A percentile compares a stretch with the other conserved stretches of the same genome.
phyloP scores from a whole-genome alignment of 2,113 vertebrate genomes.

The Leiothrix lutea region DNA sequence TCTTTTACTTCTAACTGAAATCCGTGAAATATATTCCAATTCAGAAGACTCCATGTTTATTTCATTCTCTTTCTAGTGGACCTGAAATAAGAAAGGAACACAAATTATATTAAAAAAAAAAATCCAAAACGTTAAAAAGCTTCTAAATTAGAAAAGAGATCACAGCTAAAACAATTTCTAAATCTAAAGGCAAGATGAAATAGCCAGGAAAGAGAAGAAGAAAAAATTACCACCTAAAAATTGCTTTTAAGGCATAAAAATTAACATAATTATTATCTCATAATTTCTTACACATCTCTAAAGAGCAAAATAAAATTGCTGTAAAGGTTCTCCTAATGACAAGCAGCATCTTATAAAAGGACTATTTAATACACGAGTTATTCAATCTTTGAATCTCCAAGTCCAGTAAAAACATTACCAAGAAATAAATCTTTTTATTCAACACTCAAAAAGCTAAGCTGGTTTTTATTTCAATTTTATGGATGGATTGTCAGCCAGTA shows the following conservation, averaged over 20 bases:
- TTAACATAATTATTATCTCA: not conserved
- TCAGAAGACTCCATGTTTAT: constrained; percentile 19
- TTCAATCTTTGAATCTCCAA: not conserved
- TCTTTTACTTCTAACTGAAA: constrained; percentile 20
- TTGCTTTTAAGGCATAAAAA: not conserved
- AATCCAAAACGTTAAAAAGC: not conserved
- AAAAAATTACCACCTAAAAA: not conserved
- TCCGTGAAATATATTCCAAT: constrained; percentile 9
- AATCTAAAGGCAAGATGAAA: not conserved
- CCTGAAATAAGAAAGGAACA: constrained; percentile 28
- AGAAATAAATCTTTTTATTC: not conserved
- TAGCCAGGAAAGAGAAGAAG: not conserved
- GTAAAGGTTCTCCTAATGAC: not conserved
- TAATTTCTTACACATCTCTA: not conserved
- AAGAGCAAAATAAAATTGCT: not conserved
- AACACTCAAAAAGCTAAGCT: not conserved
- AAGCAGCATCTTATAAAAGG: not conserved
- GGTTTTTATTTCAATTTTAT: not conserved
- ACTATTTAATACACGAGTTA: not conserved
- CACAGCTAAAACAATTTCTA: not conserved
- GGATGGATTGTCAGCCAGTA: not conserved
- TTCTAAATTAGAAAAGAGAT: not conserved
- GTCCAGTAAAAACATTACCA: not conserved
- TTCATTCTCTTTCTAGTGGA: constrained; percentile 25
- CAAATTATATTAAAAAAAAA: not conserved